A percentile compares a stretch with the other conserved stretches of the same genome.
These are phyloP conservation scores for Ophion ventricosus DNA, from an alignment of 2,888 invertebrate genomes.

Conservation along the genomic window DNA sequence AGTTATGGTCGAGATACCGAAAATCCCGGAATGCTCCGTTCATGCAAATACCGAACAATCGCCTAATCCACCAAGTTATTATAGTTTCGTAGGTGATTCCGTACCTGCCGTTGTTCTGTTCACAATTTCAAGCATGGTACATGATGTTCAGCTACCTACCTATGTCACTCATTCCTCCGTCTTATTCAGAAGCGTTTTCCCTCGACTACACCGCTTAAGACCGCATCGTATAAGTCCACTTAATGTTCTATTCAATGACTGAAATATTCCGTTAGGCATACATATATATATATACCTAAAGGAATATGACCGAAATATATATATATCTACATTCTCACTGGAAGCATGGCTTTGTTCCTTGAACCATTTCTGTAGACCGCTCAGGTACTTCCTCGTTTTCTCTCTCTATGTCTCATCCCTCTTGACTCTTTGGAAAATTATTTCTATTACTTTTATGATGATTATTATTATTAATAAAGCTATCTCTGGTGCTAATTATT, in stretches of 20 bases:
- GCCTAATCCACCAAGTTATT: slow-evolving; percentile 44
- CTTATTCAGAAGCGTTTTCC: slow-evolving; percentile 19
- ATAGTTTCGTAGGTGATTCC: not conserved
- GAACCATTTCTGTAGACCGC: slow-evolving; percentile 4
- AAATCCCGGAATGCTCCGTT: slow-evolving; percentile 13
- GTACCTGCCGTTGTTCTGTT: slow-evolving; percentile 10
- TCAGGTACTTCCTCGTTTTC: not conserved
- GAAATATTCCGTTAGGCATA: not conserved
- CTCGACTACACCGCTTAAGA: slow-evolving; percentile 41
- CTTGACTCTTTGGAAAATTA: not conserved
- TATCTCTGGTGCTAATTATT: not conserved
- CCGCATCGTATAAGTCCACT: slow-evolving; percentile 33
- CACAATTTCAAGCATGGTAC: slow-evolving; percentile 35
- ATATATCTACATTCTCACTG: not conserved
- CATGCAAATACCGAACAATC: slow-evolving; percentile 19
- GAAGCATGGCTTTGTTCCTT: slow-evolving; percentile 12
- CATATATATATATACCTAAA: slow-evolving; percentile 1
- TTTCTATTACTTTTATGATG: not conserved
- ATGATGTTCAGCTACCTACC: slow-evolving; percentile 28
- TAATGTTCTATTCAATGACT: slow-evolving; percentile 52
- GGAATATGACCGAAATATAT: too few species aligned
- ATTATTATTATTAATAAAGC: slow-evolving; percentile 9
- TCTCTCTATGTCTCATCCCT: not conserved
- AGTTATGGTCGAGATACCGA: not conserved
- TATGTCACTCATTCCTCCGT: slow-evolving; percentile 16